Evolutionary conservation across 2,888 invertebrate genomes (phyloP).

Genomic region (Pyrgus malvae): DNA sequence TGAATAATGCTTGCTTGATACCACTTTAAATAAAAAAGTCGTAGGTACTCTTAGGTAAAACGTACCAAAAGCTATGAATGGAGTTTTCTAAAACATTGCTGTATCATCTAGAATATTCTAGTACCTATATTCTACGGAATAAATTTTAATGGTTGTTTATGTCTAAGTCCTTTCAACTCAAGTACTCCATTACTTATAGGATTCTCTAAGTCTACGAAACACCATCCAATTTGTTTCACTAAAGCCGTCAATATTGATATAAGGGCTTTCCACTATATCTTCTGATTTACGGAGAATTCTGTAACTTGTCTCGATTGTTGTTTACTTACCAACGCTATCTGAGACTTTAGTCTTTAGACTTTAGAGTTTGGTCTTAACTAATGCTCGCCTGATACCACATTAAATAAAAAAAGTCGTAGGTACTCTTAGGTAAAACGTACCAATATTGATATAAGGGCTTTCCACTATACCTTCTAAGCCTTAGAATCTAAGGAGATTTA

Average conservation of each 20-base stretch:
- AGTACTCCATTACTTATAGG: constrained; percentile 18
- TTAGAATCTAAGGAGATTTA: too few species aligned
- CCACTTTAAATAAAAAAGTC: too few species aligned
- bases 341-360: too few species aligned
- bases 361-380: too few species aligned
- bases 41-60: too few species aligned
- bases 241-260: constrained; percentile 24
- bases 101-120: too few species aligned
- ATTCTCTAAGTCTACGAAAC: constrained; percentile 15
- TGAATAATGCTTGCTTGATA: too few species aligned
- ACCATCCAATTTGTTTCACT: constrained; percentile 21
- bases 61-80: constrained; percentile 19
- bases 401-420: too few species aligned
- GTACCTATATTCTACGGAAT: too few species aligned
- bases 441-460: constrained; percentile 23
- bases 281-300: constrained; percentile 9
- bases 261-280: constrained; percentile 16
- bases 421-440: too few species aligned
- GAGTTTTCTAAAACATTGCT: too few species aligned
- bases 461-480: constrained; percentile 7
- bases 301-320: neutral
- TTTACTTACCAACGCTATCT: neutral
- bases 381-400: too few species aligned
- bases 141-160: neutral
- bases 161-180: constrained; percentile 3